Evolutionary conservation across 2,113 vertebrate species (phyloP).

Genomic region (Cairina moschata): DNA sequence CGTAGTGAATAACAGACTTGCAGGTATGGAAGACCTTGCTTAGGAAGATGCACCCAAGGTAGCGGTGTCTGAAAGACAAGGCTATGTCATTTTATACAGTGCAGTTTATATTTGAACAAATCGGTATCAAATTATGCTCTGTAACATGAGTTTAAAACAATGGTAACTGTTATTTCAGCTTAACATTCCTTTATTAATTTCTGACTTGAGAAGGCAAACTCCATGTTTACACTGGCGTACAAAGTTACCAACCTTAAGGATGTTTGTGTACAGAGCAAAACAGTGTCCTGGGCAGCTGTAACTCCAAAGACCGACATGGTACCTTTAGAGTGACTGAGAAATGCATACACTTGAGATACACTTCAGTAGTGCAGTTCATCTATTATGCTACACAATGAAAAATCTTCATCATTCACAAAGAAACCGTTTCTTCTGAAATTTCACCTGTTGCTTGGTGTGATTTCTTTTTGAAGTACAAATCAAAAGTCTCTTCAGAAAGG

Average conservation of each 20-base stretch:
- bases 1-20: constrained; percentile 85
- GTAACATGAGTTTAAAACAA: neutral
- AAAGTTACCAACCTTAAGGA: neutral
- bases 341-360: rapidly evolving
- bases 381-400: rapidly evolving
- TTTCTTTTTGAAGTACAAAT: neutral
- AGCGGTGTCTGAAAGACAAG: neutral
- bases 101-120: neutral
- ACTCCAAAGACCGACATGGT: neutral
- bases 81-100: rapidly evolving
- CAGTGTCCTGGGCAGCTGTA: neutral
- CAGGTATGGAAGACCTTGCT: constrained; percentile 71
- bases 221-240: rapidly evolving
- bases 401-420: neutral
- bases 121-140: neutral
- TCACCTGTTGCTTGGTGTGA: neutral
- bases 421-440: neutral
- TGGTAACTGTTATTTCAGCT: neutral
- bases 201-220: neutral
- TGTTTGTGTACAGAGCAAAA: neutral
- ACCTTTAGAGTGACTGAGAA: neutral
- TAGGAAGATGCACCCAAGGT: neutral
- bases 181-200: neutral
- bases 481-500: neutral
- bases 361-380: neutral